Evolutionary conservation across 2,113 vertebrate genomes (phyloP).

Genomic region (Hemicordylus capensis): DNA sequence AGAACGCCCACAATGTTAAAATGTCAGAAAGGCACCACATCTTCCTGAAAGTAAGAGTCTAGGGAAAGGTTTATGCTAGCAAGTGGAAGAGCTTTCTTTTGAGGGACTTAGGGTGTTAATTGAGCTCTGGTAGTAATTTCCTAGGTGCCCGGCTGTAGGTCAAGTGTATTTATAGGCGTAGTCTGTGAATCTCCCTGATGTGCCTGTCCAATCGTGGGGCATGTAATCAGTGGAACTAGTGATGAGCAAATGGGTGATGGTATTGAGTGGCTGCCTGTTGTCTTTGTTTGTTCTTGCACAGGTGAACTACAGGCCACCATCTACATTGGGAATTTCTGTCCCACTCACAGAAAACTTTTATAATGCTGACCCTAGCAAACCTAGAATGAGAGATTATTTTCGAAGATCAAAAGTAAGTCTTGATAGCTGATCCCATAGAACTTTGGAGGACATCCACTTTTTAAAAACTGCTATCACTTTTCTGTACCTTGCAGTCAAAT

Average conservation of each 20-base stretch:
- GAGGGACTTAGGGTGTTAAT: no score
- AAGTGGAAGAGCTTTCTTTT: no score
- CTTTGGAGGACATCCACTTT: neutral
- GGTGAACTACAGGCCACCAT: conserved; percentile 63
- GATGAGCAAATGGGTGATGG: neutral
- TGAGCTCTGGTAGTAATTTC: neutral
- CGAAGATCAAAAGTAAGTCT: conserved; percentile 61
- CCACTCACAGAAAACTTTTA: conserved; percentile 66
- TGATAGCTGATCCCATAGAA: neutral
- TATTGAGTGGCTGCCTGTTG: neutral
- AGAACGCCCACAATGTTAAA: no score
- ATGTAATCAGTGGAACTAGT: neutral
- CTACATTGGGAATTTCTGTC: conserved; percentile 58
- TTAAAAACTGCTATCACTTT: neutral
- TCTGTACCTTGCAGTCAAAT: neutral
- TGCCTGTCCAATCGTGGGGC: neutral
- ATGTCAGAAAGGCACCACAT: no score
- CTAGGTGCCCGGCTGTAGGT: neutral
- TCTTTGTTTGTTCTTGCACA: conserved; percentile 28
- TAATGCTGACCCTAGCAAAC: conserved; percentile 65
- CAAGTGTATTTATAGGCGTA: neutral
- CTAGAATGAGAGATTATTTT: conserved; percentile 57
- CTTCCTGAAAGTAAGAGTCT: no score
- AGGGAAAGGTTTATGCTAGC: no score
- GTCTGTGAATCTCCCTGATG: neutral